These are phyloP conservation scores for Zoroaster sp. DNA, from an alignment of 53 echinoderm and acorn worm genomes.

Conservation along the genomic window DNA sequence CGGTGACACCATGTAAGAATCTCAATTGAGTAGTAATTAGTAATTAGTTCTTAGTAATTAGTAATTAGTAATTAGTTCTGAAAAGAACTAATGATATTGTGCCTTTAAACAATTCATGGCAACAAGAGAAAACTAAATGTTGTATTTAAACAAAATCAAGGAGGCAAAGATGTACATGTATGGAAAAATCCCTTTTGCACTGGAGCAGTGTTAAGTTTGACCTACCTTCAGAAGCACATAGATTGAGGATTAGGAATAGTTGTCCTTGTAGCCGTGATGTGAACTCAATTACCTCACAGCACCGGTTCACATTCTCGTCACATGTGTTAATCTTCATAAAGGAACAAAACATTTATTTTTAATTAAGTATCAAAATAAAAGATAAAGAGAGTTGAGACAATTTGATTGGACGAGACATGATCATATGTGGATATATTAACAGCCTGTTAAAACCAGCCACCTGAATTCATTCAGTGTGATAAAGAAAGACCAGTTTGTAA, in stretches of 20 bases:
- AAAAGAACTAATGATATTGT: no score
- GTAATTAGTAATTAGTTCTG: no score
- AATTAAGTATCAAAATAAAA: background rate
- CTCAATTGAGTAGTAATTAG: no score
- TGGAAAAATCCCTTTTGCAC: background rate
- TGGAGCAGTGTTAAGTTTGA: background rate
- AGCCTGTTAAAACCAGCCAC: background rate
- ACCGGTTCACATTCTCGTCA: conserved; percentile 85
- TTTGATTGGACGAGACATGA: background rate
- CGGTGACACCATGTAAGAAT: no score
- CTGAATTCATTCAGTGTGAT: no score
- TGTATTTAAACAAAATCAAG: background rate
- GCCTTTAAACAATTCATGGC: no score
- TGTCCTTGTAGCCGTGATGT: conserved; percentile 83
- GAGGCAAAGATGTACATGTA: background rate
- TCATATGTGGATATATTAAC: no score
- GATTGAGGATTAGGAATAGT: conserved; percentile 80
- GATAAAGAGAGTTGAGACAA: background rate
- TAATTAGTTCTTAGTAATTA: no score
- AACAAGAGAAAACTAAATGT: no score
- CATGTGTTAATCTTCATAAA: conserved; percentile 79
- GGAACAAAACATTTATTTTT: background rate
- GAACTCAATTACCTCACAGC: conserved; percentile 85
- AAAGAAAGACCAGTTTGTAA: no score
- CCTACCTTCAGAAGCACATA: conserved; percentile 56